Conservation (phyloP, 2,888 invertebrate species). For the Cheilosia urbana region DNA sequence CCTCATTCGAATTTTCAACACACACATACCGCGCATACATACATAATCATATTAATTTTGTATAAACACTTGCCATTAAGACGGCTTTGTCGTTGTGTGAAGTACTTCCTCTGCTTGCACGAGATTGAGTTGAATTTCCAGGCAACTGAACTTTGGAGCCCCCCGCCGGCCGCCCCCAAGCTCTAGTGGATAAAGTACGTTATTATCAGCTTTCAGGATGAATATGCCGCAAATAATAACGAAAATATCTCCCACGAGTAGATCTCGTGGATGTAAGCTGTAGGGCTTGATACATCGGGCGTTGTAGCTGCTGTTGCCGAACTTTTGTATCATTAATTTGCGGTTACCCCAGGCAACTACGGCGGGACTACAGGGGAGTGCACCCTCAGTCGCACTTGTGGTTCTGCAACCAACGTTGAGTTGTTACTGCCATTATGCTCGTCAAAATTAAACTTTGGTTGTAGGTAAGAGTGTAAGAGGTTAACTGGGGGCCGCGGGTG, state of each 20-base stretch:
- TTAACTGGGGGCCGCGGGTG: background rate
- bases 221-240: conserved; percentile 35
- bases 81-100: conserved; percentile 5
- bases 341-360: conserved; percentile 50
- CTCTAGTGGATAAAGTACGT: conserved; percentile 30
- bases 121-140: conserved; percentile 24
- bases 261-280: background rate
- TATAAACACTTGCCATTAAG: conserved; percentile 21
- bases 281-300: background rate
- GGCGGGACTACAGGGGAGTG: background rate
- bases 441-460: conserved; percentile 39
- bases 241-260: conserved; percentile 18
- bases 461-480: background rate
- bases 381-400: background rate
- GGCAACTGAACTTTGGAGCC: conserved; percentile 12
- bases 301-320: conserved; percentile 36
- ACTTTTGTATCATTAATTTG: conserved; percentile 62
- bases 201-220: conserved; percentile 52
- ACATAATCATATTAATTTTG: conserved; percentile 19
- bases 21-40: background rate
- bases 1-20: conserved; percentile 2
- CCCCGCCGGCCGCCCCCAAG: too few relatives aligned
- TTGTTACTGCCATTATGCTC: conserved; percentile 18
- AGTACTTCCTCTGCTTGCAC: background rate
- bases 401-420: background rate